Evolutionary conservation across 2,797 vertebrate genomes (phyloP), one percentile per base, ranked within the genome.

Genomic region (Cephalopachus bancanus): DNA sequence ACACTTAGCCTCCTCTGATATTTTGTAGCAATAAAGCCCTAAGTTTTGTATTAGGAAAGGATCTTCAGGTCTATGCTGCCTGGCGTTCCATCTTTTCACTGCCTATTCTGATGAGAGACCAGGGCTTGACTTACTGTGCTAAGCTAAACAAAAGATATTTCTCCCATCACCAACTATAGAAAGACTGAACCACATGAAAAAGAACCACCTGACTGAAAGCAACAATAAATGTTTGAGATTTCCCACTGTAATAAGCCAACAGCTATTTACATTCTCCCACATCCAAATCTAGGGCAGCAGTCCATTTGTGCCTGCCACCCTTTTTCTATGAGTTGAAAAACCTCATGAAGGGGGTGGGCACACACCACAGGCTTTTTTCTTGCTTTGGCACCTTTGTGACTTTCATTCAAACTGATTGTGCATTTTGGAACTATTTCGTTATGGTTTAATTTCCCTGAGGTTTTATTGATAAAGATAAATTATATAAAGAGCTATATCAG

Each of bases 381-480:
- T 65, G 59, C 44, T 89, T 78, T 89, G 79, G 83, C 94, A 51
- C 6, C 76, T 84, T 76, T 87, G 80, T 95, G 91, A 57, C 76
- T 94, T 94, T 92, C 89, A 84, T 96, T 96, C 93, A 96, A 80
- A 64, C 53, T 33, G 51, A 74, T 14, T 51, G 24, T 78, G 65
- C 14, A n/a, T 91, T 95, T 92, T 76, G 76, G 90, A 91, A 72
- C 72, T 55, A 20, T 65, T 93, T 79, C 37, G 96, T 96, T 64
- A 67, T 76, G 44, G 55, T 59, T 96, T 95, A 83, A 91, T 92
- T 96, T 97, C 76, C 33, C 83, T 65, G 72, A 94, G 37, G 65
- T 91, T 96, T 96, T 96, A 71, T 84, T 95, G 92, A 91, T 87
- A 83, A 65, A 55, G 78, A 60, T 95, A 92, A 96, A 64, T 20